Base-by-base conservation (phyloP, 2,113 vertebrate genomes). In the Myotis davidii region DNA sequence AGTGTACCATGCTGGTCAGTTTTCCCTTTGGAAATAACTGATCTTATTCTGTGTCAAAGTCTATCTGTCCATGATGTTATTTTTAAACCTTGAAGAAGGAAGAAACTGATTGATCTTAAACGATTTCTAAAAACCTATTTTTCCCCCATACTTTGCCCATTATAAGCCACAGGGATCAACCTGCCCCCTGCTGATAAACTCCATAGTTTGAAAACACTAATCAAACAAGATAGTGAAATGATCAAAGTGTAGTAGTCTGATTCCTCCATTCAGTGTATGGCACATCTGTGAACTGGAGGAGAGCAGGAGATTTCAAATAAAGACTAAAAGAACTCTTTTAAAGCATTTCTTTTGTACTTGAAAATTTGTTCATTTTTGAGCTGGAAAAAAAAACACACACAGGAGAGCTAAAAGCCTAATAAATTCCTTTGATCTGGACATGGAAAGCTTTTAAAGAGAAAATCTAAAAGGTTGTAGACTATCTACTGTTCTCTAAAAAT, bases 161-260 rank as follows among this genome's bases (percentile, higher is more conserved):
- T 98, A 98, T 97, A 98, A 97, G 94, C 97, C 96, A 98, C 94
- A 97, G 97, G 97, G 97, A 98, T 98, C 97, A 98, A 97, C 96
- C 96, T 97, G 95, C 94, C 97, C 97, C 98, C 98, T 98, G 97
- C 98, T 98, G 98, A 98, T 98, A 96, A 93, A 97, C 97, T 97
- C 96, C 94, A 96, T 97, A 98, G 97, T 98, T 97, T 98, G 97
- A 98, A 98, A 98, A 98, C 97, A 98, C 97, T 98, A 98, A 98
- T 98, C 98, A 98, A 98, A 98, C 96, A 97, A 98, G 97, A 97
- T 95, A 97, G 97, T 96, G 96, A 97, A 97, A 97, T 98, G 98
- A 98, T 98, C 98, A 98, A 98, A 98, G 98, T 78, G 81, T 82
- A 74, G 94, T 94, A 95, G 95, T 97, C 97, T 98, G 97, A 97